Evolutionary conservation across 2,113 vertebrate species (phyloP).

Genomic region (Formicarius rufipectus): DNA sequence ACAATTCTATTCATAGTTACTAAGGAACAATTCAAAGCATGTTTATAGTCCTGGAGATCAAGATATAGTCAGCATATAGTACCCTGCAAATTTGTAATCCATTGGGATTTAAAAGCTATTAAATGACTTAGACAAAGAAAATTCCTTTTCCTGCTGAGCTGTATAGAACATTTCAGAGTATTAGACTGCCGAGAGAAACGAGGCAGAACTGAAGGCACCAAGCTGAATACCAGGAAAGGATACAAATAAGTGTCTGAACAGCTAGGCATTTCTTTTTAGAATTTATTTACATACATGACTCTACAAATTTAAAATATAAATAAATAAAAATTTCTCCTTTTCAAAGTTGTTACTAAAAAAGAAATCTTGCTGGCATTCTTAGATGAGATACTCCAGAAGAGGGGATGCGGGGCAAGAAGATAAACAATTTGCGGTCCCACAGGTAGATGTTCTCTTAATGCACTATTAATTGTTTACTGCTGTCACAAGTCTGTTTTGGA

Average conservation of each 20-base stretch:
- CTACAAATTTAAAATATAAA: neutral
- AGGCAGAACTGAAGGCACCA: slow-evolving; percentile 8
- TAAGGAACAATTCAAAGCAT: slow-evolving; percentile 52
- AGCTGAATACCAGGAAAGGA: neutral
- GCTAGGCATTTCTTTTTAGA: neutral
- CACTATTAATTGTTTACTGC: neutral
- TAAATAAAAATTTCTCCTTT: neutral
- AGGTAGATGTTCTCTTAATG: neutral
- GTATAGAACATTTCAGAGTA: slow-evolving; percentile 16
- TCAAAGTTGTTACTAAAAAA: neutral
- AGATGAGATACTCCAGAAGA: neutral
- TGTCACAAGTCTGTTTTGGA: neutral
- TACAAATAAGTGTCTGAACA: slow-evolving; percentile 8
- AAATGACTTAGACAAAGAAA: slow-evolving; percentile 56
- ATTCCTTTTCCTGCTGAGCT: slow-evolving; percentile 48
- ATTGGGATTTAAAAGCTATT: slow-evolving; percentile 51
- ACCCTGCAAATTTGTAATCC: slow-evolving; percentile 29
- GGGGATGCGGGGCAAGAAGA: neutral
- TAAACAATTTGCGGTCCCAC: neutral
- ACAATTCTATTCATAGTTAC: slow-evolving; percentile 43
- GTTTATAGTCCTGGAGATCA: slow-evolving; percentile 28
- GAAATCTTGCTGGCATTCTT: neutral
- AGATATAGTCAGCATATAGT: slow-evolving; percentile 19
- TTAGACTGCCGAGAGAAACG: slow-evolving; percentile 11
- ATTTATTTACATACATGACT: neutral